phyloP scores from a whole-genome alignment of 2,888 invertebrate genomes.

The Xanthorhoe designata region DNA sequence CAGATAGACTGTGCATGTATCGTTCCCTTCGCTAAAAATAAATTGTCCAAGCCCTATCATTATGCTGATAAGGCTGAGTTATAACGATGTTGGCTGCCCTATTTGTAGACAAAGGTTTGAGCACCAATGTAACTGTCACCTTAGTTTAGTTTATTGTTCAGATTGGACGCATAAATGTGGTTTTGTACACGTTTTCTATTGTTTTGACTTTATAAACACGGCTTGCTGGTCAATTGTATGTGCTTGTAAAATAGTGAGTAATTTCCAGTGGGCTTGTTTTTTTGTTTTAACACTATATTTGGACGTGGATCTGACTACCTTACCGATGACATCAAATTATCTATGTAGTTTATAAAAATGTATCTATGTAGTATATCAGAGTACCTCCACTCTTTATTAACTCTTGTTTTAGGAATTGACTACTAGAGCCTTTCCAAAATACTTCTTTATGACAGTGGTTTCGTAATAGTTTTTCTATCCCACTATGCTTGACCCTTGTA shows the following conservation, averaged over 20 bases:
- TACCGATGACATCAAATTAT: too few species aligned
- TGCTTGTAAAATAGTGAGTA: not conserved
- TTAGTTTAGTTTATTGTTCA: slow-evolving; percentile 39
- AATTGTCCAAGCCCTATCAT: slow-evolving; percentile 53
- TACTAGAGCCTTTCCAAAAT: too few species aligned
- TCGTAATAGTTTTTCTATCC: too few species aligned
- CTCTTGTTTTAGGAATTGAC: too few species aligned
- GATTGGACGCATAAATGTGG: slow-evolving; percentile 32
- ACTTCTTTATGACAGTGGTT: too few species aligned
- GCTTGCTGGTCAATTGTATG: slow-evolving; percentile 7
- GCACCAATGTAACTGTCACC: slow-evolving; percentile 38
- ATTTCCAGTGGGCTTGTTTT: not conserved
- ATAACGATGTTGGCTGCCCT: slow-evolving; percentile 59
- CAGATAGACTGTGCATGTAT: slow-evolving; percentile 38
- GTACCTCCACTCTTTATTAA: too few species aligned
- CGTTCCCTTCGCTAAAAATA: slow-evolving; percentile 62
- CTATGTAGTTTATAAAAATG: too few species aligned
- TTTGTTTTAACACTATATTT: too few species aligned
- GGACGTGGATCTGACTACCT: too few species aligned
- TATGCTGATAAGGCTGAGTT: slow-evolving; percentile 66
- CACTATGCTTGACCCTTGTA: too few species aligned
- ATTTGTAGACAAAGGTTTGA: slow-evolving; percentile 42
- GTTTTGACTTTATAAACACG: slow-evolving; percentile 22
- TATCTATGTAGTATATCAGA: too few species aligned
- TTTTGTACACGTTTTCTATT: slow-evolving; percentile 34